phyloP scores from a whole-genome alignment of 2,113 vertebrate species.

The Nanorana parkeri region DNA sequence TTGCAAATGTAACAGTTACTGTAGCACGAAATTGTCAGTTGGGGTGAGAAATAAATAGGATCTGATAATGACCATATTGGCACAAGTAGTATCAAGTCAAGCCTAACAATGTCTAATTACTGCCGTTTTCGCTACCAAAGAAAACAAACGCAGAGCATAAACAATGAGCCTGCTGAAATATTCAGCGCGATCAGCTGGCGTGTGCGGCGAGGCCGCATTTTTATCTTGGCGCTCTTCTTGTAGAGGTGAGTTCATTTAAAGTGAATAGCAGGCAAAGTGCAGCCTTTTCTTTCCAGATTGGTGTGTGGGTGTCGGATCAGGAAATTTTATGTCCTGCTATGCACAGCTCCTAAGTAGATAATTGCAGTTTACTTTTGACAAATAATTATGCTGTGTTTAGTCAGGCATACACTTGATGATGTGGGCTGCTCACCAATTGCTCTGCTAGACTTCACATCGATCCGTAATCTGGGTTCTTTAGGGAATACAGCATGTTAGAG shows the following conservation, averaged over 20 bases:
- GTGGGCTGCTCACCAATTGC: slow-evolving; percentile 36
- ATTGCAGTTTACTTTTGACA: slow-evolving; percentile 54
- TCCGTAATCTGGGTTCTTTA: slow-evolving; percentile 6
- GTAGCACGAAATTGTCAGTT: neutral
- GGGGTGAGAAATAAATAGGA: neutral
- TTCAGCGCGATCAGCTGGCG: slow-evolving; percentile 3
- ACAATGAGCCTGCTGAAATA: slow-evolving; percentile 33
- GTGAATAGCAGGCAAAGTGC: neutral
- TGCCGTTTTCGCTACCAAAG: neutral
- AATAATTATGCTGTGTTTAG: slow-evolving; percentile 43
- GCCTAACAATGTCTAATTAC: slow-evolving; percentile 6
- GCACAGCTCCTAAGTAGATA: slow-evolving; percentile 56
- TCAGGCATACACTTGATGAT: slow-evolving; percentile 1
- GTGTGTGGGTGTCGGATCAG: slow-evolving; percentile 50
- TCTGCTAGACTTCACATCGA: neutral
- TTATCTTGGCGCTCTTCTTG: slow-evolving; percentile 2
- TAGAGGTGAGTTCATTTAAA: slow-evolving; percentile 17
- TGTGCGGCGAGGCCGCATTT: slow-evolving; percentile 6
- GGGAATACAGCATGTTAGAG: neutral
- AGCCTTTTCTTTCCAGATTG: slow-evolving; percentile 45
- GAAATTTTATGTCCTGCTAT: slow-evolving; percentile 30
- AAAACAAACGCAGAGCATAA: slow-evolving; percentile 15
- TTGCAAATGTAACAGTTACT: neutral
- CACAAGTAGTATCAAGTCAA: neutral
- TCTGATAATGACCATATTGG: neutral